Conservation (phyloP, 2,888 invertebrate species). For the Schizaphis graminum region DNA sequence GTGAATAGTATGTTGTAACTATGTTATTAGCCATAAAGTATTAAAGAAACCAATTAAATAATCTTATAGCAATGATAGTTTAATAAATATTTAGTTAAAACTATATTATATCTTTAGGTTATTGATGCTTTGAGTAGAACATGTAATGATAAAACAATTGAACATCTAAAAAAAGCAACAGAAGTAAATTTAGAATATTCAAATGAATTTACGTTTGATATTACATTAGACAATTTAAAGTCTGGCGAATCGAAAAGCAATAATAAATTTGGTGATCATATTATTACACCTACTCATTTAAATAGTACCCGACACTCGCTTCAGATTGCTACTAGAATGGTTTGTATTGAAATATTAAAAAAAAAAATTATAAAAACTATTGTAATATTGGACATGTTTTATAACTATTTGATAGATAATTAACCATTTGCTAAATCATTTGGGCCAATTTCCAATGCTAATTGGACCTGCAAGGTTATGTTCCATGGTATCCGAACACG, state of each 20-base stretch:
- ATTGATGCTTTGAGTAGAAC: constrained; percentile 75
- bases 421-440: constrained; percentile 89
- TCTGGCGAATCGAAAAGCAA: constrained; percentile 68
- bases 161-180: constrained; percentile 38
- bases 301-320: constrained; percentile 72
- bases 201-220: constrained; percentile 82
- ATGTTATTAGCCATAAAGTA: neutral
- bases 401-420: constrained; percentile 75
- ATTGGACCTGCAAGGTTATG: constrained; percentile 89
- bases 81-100: neutral
- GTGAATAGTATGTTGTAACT: neutral
- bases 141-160: constrained; percentile 51
- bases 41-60: neutral
- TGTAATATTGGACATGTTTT: neutral
- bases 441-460: constrained; percentile 95
- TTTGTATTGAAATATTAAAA: constrained; percentile 68
- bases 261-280: constrained; percentile 62
- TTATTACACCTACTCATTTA: constrained; percentile 68
- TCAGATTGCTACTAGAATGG: constrained; percentile 76
- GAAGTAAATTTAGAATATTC: constrained; percentile 74
- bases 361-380: constrained; percentile 6
- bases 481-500: constrained; percentile 91
- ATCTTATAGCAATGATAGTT: neutral
- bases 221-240: constrained; percentile 78
- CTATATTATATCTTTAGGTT: constrained; percentile 72